Percentiles rank a stretch among this genome's conserved stretches.
Conservation (phyloP, 2,113 vertebrate genomes). For the Epinephelus lanceolatus region DNA sequence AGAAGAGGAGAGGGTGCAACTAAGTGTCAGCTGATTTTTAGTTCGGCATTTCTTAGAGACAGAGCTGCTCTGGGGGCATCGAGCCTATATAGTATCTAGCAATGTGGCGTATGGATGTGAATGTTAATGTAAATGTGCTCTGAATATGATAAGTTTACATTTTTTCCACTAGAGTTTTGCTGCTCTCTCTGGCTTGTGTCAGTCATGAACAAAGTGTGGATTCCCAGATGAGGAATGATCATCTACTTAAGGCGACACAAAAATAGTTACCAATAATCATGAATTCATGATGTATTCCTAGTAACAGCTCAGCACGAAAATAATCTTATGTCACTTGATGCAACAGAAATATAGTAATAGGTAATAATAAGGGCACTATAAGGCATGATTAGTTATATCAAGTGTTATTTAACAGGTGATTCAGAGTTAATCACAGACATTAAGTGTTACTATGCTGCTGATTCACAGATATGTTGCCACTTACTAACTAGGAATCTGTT, state of each 20-base stretch:
- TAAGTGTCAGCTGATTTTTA: not conserved
- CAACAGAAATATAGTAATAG: not conserved
- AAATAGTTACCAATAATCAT: not conserved
- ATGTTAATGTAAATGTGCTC: slow-evolving; percentile 11
- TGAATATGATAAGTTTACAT: not conserved
- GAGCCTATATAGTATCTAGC: no score
- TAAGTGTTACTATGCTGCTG: not conserved
- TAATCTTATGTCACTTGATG: not conserved
- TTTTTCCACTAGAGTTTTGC: not conserved
- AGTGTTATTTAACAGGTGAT: not conserved
- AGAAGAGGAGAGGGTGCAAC: not conserved
- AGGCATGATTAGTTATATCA: not conserved
- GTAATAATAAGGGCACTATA: not conserved
- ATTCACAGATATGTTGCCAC: no score
- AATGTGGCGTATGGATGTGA: not conserved
- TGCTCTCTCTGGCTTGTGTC: not conserved
- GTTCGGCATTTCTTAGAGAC: not conserved
- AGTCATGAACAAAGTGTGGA: not conserved
- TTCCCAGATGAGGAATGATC: not conserved
- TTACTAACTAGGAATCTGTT: no score
- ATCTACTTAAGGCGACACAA: no score
- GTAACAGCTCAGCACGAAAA: not conserved
- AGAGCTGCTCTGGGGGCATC: not conserved
- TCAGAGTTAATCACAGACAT: not conserved
- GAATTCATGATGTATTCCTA: not conserved